Evolutionary conservation across 1,140 invertebrate genomes (phyloP).

Genomic region (Leptinotarsa texana): DNA sequence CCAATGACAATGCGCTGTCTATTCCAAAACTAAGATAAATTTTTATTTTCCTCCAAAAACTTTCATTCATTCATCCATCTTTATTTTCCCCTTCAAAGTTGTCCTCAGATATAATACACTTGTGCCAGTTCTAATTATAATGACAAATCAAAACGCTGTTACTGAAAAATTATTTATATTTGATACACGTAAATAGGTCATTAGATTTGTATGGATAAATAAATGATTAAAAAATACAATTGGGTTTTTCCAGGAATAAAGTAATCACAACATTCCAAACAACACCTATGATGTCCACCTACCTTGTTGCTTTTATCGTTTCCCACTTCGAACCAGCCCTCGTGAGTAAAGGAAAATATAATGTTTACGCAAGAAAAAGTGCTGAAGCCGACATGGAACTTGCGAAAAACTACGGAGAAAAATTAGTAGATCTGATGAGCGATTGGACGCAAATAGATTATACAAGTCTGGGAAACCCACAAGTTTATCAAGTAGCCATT

Average conservation of each 20-base stretch:
- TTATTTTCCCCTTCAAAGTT: no score
- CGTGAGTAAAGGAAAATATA: slow-evolving; percentile 27
- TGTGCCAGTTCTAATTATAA: no score
- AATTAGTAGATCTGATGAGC: slow-evolving; percentile 56
- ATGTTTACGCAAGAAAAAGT: slow-evolving; percentile 73
- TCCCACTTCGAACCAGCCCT: slow-evolving; percentile 36
- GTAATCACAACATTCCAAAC: slow-evolving; percentile 31
- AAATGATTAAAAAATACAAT: no score
- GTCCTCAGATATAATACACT: no score
- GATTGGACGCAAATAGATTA: slow-evolving; percentile 57
- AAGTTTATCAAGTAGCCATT: slow-evolving; percentile 69
- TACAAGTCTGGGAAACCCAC: slow-evolving; percentile 29
- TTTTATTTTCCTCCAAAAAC: no score
- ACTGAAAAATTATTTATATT: no score
- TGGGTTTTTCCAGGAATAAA: not conserved
- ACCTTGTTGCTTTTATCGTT: slow-evolving; percentile 73
- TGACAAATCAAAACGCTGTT: no score
- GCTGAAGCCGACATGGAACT: slow-evolving; percentile 67
- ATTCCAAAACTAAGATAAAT: no score
- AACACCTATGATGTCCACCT: slow-evolving; percentile 68
- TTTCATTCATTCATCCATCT: no score
- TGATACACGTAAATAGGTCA: no score
- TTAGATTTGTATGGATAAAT: no score
- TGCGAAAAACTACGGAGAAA: slow-evolving; percentile 55
- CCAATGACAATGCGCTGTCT: no score